Percentiles rank a stretch among this genome's conserved stretches.
phyloP scores from a whole-genome alignment of 1,140 invertebrate species.

The Dinoponera quadriceps region DNA sequence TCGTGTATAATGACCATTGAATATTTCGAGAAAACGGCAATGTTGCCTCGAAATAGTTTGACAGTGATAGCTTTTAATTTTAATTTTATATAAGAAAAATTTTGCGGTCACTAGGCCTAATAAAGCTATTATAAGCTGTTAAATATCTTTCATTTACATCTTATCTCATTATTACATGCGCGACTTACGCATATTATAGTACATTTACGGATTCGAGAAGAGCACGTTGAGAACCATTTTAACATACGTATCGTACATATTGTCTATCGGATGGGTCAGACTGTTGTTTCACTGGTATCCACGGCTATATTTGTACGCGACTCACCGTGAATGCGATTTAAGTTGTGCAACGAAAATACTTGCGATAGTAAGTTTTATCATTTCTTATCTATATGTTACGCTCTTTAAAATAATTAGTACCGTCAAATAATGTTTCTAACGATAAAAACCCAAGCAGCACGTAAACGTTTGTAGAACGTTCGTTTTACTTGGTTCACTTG shows the following conservation, averaged over 20 bases:
- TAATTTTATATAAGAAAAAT: no score
- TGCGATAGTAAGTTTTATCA: slow-evolving; percentile 88
- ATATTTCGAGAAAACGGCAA: no score
- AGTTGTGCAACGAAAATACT: slow-evolving; percentile 91
- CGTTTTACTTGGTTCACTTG: no score
- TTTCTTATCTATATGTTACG: neutral
- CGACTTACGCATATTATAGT: slow-evolving; percentile 82
- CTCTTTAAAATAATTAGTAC: slow-evolving; percentile 1
- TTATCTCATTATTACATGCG: neutral
- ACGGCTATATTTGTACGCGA: slow-evolving; percentile 91
- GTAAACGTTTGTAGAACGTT: no score
- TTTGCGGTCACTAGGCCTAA: no score
- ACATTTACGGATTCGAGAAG: slow-evolving; percentile 88
- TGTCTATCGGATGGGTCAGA: slow-evolving; percentile 91
- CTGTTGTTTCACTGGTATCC: slow-evolving; percentile 96
- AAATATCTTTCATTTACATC: neutral
- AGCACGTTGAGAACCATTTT: slow-evolving; percentile 85
- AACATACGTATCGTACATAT: slow-evolving; percentile 88
- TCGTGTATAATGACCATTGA: no score
- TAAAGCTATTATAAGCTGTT: no score
- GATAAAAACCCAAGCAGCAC: no score
- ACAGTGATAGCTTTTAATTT: no score
- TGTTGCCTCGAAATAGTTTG: no score
- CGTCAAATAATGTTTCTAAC: neutral
- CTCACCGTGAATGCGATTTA: slow-evolving; percentile 90